Base-by-base conservation (phyloP, 2,888 invertebrate species). In the Pyrrhia umbra region DNA sequence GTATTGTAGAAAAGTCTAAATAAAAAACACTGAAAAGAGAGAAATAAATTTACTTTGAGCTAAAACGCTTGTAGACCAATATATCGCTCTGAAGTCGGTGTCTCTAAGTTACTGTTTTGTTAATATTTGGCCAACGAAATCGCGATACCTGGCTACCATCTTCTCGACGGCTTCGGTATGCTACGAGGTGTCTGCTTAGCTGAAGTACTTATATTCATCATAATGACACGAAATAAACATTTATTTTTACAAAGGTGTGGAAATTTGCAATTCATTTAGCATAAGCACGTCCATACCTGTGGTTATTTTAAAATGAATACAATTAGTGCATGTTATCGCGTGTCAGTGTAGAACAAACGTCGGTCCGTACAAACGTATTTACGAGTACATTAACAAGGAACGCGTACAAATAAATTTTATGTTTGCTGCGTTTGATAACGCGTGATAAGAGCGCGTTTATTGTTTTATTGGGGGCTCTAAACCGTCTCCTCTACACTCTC, bases 391-490 rank as follows among this genome's bases (percentile, higher is more conserved):
- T 80, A 78, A 69, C 88, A 84, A 83, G 80, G 79, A 79, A 86
- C 85, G 78, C 82, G 91, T 89, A 85, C 92, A 92, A 92, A 92
- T 91, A 92, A 87, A 90, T 88, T 91, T 84, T 83, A 89, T 92
- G 91, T 92, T 92, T 92, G 92, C 89, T 86, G 85, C 82, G 64
- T 88, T 88, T 92, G 92, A 92, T 92, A 92, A 90, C 86, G 80
- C 68, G 84, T 90, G 94, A 94, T 94, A 94, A 94, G 89, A 81
- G 87, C 81, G 80, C 86, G 87, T 88, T 91, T 91, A 94, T 94
- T 93, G 94, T 94, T 94, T 94, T 94, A 94, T 93, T 92, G 91
- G 86, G 73, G 88, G 92, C 84, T 87, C 90, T 82, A 80, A 82
- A 82, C 80, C 75, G 76, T 80, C 77, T 81, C 70, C 74, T 78